Percentiles rank a stretch among this genome's conserved stretches.
Conservation (phyloP, 2,888 invertebrate species). For the Drosophila eohydei region DNA sequence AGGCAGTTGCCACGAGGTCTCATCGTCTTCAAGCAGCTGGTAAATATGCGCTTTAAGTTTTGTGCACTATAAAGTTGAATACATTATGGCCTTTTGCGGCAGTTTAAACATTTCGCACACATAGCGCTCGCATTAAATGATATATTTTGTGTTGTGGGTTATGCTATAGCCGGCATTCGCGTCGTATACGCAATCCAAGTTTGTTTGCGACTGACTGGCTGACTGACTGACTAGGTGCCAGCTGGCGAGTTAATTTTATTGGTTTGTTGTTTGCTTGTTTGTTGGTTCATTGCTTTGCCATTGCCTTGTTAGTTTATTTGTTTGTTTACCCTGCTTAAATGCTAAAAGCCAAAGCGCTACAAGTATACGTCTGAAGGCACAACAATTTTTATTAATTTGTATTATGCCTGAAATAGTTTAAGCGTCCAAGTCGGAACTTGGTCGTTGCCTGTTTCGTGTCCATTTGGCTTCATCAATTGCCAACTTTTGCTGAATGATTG, state of each 20-base stretch:
- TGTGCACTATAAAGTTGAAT: conserved; percentile 50
- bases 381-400: conserved; percentile 58
- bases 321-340: conserved; percentile 62
- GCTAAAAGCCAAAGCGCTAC: conserved; percentile 47
- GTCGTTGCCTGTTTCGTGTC: conserved; percentile 12
- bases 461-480: conserved; percentile 39
- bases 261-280: conserved; percentile 49
- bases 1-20: background rate
- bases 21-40: conserved; percentile 29
- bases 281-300: conserved; percentile 24
- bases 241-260: conserved; percentile 65
- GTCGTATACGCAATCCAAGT: conserved; percentile 64
- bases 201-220: conserved; percentile 28
- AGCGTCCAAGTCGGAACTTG: conserved; percentile 4
- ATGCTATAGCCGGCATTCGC: conserved; percentile 41
- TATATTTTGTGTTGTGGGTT: conserved; percentile 55
- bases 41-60: conserved; percentile 41
- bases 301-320: conserved; percentile 33
- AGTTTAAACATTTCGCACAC: conserved; percentile 42
- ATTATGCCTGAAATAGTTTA: conserved; percentile 48
- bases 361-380: conserved; percentile 41
- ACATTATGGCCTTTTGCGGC: conserved; percentile 43
- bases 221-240: conserved; percentile 39
- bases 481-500: conserved; percentile 51
- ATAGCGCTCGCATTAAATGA: conserved; percentile 54